Evolutionary conservation across 2,797 vertebrate genomes (phyloP), one percentile per base, ranked within the genome.

Genomic region (Podargus strigoides): DNA sequence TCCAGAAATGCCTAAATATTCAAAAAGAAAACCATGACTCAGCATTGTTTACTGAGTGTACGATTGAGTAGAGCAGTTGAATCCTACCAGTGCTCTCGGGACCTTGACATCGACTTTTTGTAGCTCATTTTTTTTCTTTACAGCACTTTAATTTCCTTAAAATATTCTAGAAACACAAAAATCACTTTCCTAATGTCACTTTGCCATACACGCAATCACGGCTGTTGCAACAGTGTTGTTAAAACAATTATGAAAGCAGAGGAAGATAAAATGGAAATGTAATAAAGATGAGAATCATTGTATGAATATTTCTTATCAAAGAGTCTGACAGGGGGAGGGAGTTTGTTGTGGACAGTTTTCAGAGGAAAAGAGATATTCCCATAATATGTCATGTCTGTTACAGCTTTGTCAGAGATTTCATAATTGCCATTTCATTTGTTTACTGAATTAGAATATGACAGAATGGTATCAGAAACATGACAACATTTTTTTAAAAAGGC

Each of bases 371-470:
- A 85, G 32, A 36, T n/a, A 73, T 89, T 79, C 64, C 52, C 66
- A 64, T 75, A 86, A 82, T 52, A 64, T n/a, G 36, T 23, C 56
- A 73, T 86, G 53, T 62, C 94, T 95, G 41, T 93, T 79, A 91
- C 34, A 89, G 50, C 55, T 95, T 96, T 96, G 56, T 93, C 91
- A 95, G 87, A 96, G 63, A 91, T 56, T 94, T 73, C 42, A 68
- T 94, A 94, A 95, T 52, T 70, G 52, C 87, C 53, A 89, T 94
- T 90, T 96, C 69, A 58, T 84, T 89, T 94, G 9, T 81, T 96
- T 96, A 41, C 76, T 67, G 94, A 92, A 64, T 87, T 96, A 87
- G 74, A 85, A 72, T 83, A 78, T 60, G 50, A 58, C 58, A 75
- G 86, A 89, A 76, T 86, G 63, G 28, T 87, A 56, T 58, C 68